Evolutionary conservation across 2,797 vertebrate genomes (phyloP).

Genomic region (Limnodromus scolopaceus): DNA sequence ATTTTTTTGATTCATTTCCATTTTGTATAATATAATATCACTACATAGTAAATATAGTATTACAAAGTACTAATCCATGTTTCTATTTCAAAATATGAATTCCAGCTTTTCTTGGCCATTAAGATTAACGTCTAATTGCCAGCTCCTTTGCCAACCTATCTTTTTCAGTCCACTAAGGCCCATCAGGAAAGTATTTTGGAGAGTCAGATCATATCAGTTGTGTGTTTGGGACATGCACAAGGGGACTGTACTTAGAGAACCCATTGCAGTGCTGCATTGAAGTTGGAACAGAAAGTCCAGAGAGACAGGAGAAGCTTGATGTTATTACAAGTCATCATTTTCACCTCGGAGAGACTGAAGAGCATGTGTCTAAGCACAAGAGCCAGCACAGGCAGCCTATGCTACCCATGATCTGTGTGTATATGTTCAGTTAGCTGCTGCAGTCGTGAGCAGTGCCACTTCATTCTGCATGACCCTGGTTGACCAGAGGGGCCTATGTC

Average conservation of each 20-base stretch:
- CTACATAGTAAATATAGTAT: background rate
- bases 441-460: fast-evolving
- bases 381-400: background rate
- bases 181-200: background rate
- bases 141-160: background rate
- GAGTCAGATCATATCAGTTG: fast-evolving
- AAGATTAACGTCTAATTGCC: background rate
- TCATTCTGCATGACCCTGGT: fast-evolving
- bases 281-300: background rate
- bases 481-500: background rate
- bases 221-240: fast-evolving
- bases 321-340: background rate
- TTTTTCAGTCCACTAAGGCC: background rate
- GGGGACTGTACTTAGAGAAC: background rate
- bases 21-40: background rate
- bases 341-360: background rate
- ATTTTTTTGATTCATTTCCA: background rate
- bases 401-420: fast-evolving
- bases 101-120: background rate
- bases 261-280: fast-evolving
- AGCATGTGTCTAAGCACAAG: fast-evolving
- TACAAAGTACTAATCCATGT: background rate
- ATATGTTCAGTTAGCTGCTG: fast-evolving
- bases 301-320: background rate
- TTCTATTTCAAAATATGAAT: background rate